Base-by-base conservation (phyloP, 2,888 invertebrate species). In the Cephus nigrinus region DNA sequence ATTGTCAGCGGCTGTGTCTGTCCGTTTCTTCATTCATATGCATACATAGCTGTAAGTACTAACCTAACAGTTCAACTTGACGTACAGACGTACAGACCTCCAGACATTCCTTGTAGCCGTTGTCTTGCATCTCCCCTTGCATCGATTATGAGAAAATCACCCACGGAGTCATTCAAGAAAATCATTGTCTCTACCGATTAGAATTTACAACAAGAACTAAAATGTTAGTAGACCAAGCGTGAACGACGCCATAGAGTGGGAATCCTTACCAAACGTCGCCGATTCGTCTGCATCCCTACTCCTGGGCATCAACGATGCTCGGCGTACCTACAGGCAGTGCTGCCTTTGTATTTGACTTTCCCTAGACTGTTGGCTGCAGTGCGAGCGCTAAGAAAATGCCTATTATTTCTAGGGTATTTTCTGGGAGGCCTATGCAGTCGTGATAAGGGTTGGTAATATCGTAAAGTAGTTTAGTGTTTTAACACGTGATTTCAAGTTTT, bases 1-100 rank as follows among this genome's bases (percentile, higher is more conserved):
- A 88, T 88, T 86, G 86, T 88, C 86, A 86, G 86, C 85, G 84
- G 82, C 82, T 80, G 80, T 83, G 80, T 85, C 84, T 81, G 79
- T 83, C 80, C 81, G 82, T 82, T 82, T 81, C 71, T 71, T 71
- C 71, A 71, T 71, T 71, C 71, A 23, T 71, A 31, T 71, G 32
- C 71, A n/a, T 23, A 55, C 23, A 9, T 55, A 23, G 55, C 55
- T 55, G 23, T 55, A 71, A n/a, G 71, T 71, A 33, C 71, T 31
- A 33, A 71, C 32, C 71, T 12, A 30, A 69, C 69, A 33, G 71
- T 12, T 71, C 31, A 23, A 71, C 32, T 55, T 23, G 23, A 23
- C 55, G 23, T 23, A 5, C 55, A 15, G 23, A 23, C 23, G 23
- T 23, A 5, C 55, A 15, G 15, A 40, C 15, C 40, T 40, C 15